A percentile compares a stretch with the other conserved stretches of the same genome.
These are phyloP conservation scores for Phaedon cochleariae DNA, from an alignment of 2,888 invertebrate genomes.

Conservation along the genomic window DNA sequence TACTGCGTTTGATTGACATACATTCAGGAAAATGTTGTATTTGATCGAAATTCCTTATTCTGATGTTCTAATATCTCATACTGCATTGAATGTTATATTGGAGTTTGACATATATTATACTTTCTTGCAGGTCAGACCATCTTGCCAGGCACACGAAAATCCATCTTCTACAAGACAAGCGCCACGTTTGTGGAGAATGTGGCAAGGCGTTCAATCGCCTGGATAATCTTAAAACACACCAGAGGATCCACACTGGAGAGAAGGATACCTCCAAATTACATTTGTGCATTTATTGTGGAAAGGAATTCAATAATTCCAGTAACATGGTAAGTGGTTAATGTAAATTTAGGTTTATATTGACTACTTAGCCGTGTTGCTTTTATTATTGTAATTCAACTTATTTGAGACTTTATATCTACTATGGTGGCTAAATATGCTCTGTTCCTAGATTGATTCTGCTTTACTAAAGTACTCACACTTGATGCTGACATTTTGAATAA, in stretches of 20 bases:
- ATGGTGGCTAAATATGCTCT: no score
- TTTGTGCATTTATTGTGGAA: slow-evolving; percentile 47
- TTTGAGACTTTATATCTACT: slow-evolving; percentile 3
- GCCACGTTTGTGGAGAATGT: slow-evolving; percentile 70
- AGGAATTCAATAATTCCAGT: slow-evolving; percentile 36
- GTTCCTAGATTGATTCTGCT: no score
- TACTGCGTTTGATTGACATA: no score
- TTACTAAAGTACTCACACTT: no score
- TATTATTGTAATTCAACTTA: slow-evolving; percentile 63
- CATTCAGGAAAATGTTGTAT: no score
- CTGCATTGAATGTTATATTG: slow-evolving; percentile 11
- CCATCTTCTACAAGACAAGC: slow-evolving; percentile 64
- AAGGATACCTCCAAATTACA: slow-evolving; percentile 52
- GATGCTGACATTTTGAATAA: no score
- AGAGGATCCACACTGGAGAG: slow-evolving; percentile 59
- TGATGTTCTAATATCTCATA: no score
- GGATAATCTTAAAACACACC: slow-evolving; percentile 60
- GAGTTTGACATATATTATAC: background rate
- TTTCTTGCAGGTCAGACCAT: slow-evolving; percentile 66
- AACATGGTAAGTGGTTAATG: slow-evolving; percentile 40
- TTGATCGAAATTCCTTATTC: no score
- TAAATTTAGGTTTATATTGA: slow-evolving; percentile 36
- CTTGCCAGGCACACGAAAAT: slow-evolving; percentile 71
- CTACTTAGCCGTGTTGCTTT: slow-evolving; percentile 61
- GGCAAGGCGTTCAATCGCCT: slow-evolving; percentile 70